Base-by-base conservation (phyloP, 2,113 vertebrate species). In the Nycticebus coucang region DNA sequence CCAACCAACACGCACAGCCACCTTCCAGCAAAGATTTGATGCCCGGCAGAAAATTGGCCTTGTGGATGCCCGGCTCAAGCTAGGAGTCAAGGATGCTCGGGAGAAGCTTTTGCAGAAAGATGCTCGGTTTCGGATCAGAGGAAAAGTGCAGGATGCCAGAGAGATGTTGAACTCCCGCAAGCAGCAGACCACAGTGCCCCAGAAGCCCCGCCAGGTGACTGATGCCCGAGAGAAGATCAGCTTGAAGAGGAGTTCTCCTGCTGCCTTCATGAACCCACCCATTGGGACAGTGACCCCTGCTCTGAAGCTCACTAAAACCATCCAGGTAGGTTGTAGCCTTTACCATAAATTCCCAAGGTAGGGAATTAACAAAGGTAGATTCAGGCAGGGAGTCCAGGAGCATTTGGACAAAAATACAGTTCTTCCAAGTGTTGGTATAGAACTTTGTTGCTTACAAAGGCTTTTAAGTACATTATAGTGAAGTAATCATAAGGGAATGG, bases 121-220 rank as follows among this genome's bases (percentile, higher is more conserved):
- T 7, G 99, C 99, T 35, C 99, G 99, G 37, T 99, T 99, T 97
- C 99, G 99, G 97, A 99, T 99, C 96, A 99, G 98, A 95, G 99
- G 99, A 37, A 98, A 99, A 97, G 98, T 99, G 50, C 99, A 99
- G 96, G 99, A 99, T 91, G 99, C 99, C 41, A 98, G 99, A 11
- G 99, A 99, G 97, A 99, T 99, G 99, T 98, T 99, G 72, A 99
- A 99, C 98, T 99, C 99, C 0, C 99, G 99, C 18, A 99, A 99
- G 97, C 99, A 98, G 87, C 98, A 98, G 75, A 96, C 95, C 14
- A 95, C 98, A 7, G 98, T 97, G 60, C 98, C 98, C n/a, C 98
- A 97, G 35, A 99, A 98, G 89, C 98, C 98, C 95, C 98, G 98
- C 72, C 99, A 99, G 97, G 97, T 99, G 89, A 97, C 99, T 55